Evolutionary conservation across 2,888 invertebrate species (phyloP).

Genomic region (Catotricha subobsoleta): DNA sequence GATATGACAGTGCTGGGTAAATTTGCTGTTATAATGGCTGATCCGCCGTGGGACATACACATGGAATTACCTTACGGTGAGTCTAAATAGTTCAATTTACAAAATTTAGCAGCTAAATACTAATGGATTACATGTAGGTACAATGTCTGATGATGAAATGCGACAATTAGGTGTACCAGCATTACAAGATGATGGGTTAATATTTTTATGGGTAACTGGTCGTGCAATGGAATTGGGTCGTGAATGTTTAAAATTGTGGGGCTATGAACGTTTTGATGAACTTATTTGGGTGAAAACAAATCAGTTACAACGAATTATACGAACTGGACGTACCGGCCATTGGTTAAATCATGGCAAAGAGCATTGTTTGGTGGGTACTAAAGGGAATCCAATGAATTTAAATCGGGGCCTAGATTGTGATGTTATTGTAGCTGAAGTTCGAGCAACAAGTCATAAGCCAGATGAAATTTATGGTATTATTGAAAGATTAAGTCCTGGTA

Average conservation of each 20-base stretch:
- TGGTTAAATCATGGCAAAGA: conserved; percentile 99
- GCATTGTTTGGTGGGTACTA: conserved; percentile 91
- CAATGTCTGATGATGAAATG: conserved; percentile 99
- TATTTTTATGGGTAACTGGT: conserved; percentile 97
- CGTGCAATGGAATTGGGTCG: conserved; percentile 69
- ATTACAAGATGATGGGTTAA: conserved; percentile 86
- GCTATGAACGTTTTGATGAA: conserved; percentile 91
- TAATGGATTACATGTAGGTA: conserved; percentile 25
- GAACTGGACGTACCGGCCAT: conserved; percentile 93
- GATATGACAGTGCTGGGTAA: conserved; percentile 47
- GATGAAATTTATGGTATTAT: conserved; percentile 98
- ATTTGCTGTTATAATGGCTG: conserved; percentile 97
- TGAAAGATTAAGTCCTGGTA: conserved; percentile 88
- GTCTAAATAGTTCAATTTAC: not conserved
- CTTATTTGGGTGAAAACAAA: conserved; percentile 99
- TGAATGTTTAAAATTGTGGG: conserved; percentile 92
- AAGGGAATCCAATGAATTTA: conserved; percentile 77
- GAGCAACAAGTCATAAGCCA: conserved; percentile 95
- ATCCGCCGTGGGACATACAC: conserved; percentile 96
- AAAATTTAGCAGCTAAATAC: not conserved
- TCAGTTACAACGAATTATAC: conserved; percentile 88
- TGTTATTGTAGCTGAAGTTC: conserved; percentile 94
- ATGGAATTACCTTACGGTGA: conserved; percentile 93
- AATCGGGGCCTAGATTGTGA: conserved; percentile 93
- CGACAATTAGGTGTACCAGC: conserved; percentile 83